phyloP scores from a whole-genome alignment of 1,140 invertebrate species.

The Neuroterus valhalla region DNA sequence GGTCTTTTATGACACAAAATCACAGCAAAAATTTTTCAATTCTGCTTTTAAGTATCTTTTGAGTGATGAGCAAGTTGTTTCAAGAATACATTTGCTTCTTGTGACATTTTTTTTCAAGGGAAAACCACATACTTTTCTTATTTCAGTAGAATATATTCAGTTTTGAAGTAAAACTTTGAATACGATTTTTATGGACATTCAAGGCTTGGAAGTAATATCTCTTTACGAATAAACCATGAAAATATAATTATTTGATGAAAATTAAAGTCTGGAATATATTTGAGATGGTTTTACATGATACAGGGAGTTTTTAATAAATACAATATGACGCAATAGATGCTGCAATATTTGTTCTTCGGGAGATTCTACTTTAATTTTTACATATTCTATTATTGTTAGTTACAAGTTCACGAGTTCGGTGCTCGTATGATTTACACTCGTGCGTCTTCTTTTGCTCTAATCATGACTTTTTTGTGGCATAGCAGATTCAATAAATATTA shows the following conservation, averaged over 20 bases:
- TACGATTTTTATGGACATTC: no score
- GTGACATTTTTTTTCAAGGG: no score
- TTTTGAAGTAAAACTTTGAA: no score
- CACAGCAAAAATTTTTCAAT: not conserved
- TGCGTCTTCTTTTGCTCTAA: no score
- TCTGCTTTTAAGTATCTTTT: not conserved
- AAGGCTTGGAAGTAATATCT: no score
- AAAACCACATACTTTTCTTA: no score
- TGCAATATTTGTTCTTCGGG: not conserved
- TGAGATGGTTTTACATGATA: not conserved
- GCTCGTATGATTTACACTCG: not conserved
- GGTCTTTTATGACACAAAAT: not conserved
- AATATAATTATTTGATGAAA: not conserved
- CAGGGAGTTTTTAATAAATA: not conserved
- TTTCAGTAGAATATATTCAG: no score
- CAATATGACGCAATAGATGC: not conserved
- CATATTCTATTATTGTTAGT: not conserved
- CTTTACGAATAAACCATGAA: no score
- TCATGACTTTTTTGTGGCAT: no score
- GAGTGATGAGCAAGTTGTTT: no score
- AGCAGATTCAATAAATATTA: no score
- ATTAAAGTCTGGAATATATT: not conserved
- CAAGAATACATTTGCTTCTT: no score
- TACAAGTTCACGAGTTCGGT: not conserved
- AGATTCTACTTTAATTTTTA: not conserved